Evolutionary conservation across 2,113 vertebrate genomes (phyloP).

Genomic region (Scomber japonicus): DNA sequence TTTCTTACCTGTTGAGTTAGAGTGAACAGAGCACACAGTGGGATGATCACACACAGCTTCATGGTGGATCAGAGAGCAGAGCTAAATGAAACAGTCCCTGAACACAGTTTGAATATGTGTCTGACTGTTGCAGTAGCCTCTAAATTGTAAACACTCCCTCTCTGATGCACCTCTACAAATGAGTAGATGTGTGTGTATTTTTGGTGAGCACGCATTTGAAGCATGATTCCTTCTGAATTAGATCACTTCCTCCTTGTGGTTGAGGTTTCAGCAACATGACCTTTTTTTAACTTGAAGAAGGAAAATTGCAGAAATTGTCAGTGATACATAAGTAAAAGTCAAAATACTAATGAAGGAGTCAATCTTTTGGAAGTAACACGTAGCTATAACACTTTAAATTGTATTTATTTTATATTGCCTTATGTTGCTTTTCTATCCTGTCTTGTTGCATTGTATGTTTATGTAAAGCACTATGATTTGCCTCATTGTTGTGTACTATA

Average conservation of each 20-base stretch:
- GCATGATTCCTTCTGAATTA: not conserved
- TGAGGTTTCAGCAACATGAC: not conserved
- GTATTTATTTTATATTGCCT: too few relatives aligned
- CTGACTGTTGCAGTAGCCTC: not conserved
- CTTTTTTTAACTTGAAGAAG: not conserved
- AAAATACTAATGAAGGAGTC: not conserved
- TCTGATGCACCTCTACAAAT: not conserved
- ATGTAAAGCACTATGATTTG: too few relatives aligned
- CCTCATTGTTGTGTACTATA: too few relatives aligned
- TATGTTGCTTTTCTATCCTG: too few relatives aligned
- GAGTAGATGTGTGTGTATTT: not conserved
- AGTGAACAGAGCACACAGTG: conserved; percentile 51
- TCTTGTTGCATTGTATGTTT: too few relatives aligned
- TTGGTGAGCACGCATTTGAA: not conserved
- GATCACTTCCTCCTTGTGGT: conserved; percentile 50
- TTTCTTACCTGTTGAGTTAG: conserved; percentile 72
- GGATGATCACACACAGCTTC: conserved; percentile 43
- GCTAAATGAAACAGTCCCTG: not conserved
- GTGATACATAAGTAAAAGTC: not conserved
- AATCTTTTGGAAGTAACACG: too few relatives aligned
- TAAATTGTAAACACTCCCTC: conserved; percentile 23
- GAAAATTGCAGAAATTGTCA: not conserved
- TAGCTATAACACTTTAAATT: too few relatives aligned
- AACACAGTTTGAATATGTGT: not conserved
- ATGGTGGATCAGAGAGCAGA: conserved; percentile 37